phyloP scores from a whole-genome alignment of 2,888 invertebrate genomes.

The Eupsilia transversa region DNA sequence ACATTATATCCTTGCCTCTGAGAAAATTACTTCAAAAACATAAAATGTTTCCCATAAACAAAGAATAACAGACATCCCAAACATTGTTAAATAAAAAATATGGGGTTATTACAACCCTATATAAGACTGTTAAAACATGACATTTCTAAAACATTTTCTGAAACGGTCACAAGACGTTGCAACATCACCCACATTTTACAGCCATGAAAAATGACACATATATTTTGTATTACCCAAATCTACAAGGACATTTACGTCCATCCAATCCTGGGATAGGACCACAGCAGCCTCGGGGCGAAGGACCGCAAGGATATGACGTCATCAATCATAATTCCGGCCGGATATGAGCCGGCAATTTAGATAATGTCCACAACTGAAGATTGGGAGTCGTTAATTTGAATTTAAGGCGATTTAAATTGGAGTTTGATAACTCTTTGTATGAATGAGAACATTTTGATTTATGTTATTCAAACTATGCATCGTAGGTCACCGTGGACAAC shows the following conservation, averaged over 20 bases:
- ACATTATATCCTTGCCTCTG: not conserved
- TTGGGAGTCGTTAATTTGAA: slow-evolving; percentile 54
- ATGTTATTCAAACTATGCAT: not conserved
- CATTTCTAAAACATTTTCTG: no score
- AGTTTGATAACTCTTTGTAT: slow-evolving; percentile 29
- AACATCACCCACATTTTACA: not conserved
- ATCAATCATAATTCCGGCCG: slow-evolving; percentile 67
- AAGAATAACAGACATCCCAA: not conserved
- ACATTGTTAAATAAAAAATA: not conserved
- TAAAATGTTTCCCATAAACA: not conserved
- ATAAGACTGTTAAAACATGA: not conserved
- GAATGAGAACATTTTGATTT: not conserved
- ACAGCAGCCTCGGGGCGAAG: slow-evolving; percentile 23
- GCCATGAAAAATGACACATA: slow-evolving; percentile 4
- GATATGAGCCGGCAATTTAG: slow-evolving; percentile 66
- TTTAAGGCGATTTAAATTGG: slow-evolving; percentile 38
- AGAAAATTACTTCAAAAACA: not conserved
- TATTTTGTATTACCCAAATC: slow-evolving; percentile 34
- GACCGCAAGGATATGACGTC: slow-evolving; percentile 57
- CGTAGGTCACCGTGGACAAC: no score
- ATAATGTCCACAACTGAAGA: slow-evolving; percentile 64
- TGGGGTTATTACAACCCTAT: not conserved
- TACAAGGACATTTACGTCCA: slow-evolving; percentile 31
- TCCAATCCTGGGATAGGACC: slow-evolving; percentile 46
- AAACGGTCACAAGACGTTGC: not conserved